Percentiles rank a stretch among this genome's conserved stretches.
Conservation (phyloP, 2,888 invertebrate genomes). For the Lochmaea crataegi region DNA sequence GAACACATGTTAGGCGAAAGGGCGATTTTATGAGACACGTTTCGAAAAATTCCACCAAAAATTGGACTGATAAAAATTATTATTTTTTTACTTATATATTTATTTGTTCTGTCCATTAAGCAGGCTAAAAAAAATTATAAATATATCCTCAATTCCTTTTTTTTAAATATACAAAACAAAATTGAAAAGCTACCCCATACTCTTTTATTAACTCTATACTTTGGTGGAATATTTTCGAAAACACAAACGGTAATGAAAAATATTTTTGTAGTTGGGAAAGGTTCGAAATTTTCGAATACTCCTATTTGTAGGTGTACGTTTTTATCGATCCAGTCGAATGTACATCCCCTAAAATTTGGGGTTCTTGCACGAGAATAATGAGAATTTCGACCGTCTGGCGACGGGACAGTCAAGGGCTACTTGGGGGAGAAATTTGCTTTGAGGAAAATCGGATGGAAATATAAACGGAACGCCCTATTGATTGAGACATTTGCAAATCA, state of each 20-base stretch:
- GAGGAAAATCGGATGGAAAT: conserved; percentile 1
- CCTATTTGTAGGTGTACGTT: conserved; percentile 4
- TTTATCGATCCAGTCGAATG: conserved; percentile 33
- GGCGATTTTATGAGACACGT: neutral
- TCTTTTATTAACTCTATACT: neutral
- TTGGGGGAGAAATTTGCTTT: neutral
- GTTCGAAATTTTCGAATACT: neutral
- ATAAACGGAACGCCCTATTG: neutral
- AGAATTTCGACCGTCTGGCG: conserved; percentile 26
- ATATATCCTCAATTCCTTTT: no score
- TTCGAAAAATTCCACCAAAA: conserved; percentile 12
- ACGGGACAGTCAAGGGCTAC: conserved; percentile 10
- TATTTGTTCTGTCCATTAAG: no score
- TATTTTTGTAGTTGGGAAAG: conserved; percentile 6
- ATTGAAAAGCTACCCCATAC: neutral
- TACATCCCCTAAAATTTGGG: conserved; percentile 40
- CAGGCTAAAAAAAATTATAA: no score
- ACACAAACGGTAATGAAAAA: conserved; percentile 4
- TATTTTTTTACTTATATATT: no score
- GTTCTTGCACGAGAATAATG: conserved; percentile 32
- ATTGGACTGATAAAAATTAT: neutral
- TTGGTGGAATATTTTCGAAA: conserved; percentile 5
- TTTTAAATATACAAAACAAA: no score
- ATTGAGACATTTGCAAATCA: neutral
- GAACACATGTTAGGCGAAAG: conserved; percentile 26